These are phyloP conservation scores for Eristalinus aeneus DNA, from an alignment of 2,888 invertebrate species.

Conservation along the genomic window DNA sequence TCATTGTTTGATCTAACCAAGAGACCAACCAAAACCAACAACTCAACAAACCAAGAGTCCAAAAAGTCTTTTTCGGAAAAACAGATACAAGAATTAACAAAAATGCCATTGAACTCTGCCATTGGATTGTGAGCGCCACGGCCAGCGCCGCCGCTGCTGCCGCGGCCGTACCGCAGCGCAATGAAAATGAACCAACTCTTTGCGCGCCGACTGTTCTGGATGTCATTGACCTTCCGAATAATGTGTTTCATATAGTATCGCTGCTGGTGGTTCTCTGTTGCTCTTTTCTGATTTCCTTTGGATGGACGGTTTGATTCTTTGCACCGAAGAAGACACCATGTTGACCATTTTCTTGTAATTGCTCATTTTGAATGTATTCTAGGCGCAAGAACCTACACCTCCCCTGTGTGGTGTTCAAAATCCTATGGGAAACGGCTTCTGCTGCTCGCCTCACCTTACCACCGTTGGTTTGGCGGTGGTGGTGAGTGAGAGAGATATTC, in stretches of 20 bases:
- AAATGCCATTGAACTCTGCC: constrained; percentile 65
- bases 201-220: constrained; percentile 40
- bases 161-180: constrained; percentile 24
- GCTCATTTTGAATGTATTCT: constrained; percentile 17
- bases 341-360: constrained; percentile 39
- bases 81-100: constrained; percentile 49
- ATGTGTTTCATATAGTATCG: constrained; percentile 46
- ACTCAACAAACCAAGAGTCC: constrained; percentile 55
- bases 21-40: constrained; percentile 44
- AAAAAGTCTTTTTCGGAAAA: constrained; percentile 63
- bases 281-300: background rate
- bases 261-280: constrained; percentile 27
- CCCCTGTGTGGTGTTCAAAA: background rate
- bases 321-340: constrained; percentile 14
- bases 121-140: constrained; percentile 55
- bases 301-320: constrained; percentile 33
- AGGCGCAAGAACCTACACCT: constrained; percentile 22
- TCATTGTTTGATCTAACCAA: constrained; percentile 42
- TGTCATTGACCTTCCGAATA: constrained; percentile 69
- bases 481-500: constrained; percentile 39
- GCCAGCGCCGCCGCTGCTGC: constrained; percentile 5
- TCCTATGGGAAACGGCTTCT: constrained; percentile 6
- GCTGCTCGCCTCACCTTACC: background rate
- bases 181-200: constrained; percentile 59
- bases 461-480: background rate